Conservation (phyloP, 2,888 invertebrate genomes). For the Margaritifera margaritifera region DNA sequence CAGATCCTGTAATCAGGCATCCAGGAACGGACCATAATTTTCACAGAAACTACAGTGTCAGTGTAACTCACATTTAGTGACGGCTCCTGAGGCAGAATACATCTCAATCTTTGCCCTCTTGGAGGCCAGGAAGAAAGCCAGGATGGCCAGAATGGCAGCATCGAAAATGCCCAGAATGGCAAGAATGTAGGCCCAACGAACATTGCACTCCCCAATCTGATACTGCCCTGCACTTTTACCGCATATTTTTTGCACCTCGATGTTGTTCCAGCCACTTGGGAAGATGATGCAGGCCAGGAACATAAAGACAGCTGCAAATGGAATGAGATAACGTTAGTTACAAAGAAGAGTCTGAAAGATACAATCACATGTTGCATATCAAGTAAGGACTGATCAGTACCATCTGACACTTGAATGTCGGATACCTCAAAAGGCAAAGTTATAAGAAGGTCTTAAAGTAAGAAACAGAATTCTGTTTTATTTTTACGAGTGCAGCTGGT, state of each 20-base stretch:
- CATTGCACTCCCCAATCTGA: constrained; percentile 86
- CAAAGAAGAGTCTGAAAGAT: too few relatives aligned
- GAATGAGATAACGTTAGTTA: constrained; percentile 4
- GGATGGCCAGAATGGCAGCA: constrained; percentile 86
- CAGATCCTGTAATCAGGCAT: not conserved
- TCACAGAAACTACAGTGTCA: not conserved
- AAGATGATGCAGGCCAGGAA: constrained; percentile 90
- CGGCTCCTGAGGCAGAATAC: constrained; percentile 53
- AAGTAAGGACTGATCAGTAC: too few relatives aligned
- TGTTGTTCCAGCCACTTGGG: constrained; percentile 93
- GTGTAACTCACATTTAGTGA: constrained; percentile 65
- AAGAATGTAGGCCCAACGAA: constrained; percentile 87
- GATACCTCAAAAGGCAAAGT: too few relatives aligned
- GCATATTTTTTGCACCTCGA: constrained; percentile 87
- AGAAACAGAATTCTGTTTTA: too few relatives aligned
- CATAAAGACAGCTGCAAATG: constrained; percentile 85
- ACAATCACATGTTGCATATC: too few relatives aligned
- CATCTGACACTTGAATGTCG: too few relatives aligned
- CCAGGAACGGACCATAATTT: not conserved
- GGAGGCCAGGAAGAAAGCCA: constrained; percentile 94
- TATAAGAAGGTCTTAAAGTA: too few relatives aligned
- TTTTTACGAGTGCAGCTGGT: too few relatives aligned
- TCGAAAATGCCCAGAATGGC: constrained; percentile 91
- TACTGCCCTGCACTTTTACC: constrained; percentile 80
- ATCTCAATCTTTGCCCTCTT: constrained; percentile 77